A percentile compares a stretch with the other conserved stretches of the same genome.
These are phyloP conservation scores for Elaphurus davidianus DNA, from an alignment of 2,113 vertebrate species.

Conservation along the genomic window DNA sequence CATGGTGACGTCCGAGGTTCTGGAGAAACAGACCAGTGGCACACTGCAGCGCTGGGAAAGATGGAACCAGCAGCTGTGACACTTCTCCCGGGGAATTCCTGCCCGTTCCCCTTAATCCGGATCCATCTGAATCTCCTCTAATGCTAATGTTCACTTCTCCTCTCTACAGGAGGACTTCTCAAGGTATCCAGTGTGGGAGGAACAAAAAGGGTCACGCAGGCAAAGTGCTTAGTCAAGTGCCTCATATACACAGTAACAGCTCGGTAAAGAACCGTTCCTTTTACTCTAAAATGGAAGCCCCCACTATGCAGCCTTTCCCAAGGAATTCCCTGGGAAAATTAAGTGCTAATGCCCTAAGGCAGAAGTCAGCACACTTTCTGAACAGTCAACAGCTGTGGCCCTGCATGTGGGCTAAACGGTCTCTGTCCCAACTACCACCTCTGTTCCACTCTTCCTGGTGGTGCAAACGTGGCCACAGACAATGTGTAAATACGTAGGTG, in stretches of 20 bases:
- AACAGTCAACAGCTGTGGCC: not conserved
- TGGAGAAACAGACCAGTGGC: not conserved
- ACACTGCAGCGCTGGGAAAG: not conserved
- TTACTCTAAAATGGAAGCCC: not conserved
- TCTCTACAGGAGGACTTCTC: not conserved
- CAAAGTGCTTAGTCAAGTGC: not conserved
- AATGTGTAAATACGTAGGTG: not conserved
- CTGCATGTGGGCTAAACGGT: not conserved
- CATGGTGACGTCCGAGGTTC: not conserved
- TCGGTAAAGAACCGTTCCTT: not conserved
- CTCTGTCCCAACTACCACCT: not conserved
- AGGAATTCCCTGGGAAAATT: not conserved
- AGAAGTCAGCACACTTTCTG: not conserved
- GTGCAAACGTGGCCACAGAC: not conserved
- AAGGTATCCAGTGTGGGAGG: not conserved
- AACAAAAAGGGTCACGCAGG: not conserved
- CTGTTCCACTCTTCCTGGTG: not conserved
- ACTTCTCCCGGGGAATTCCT: not conserved
- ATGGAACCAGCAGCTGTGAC: not conserved
- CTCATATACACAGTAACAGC: not conserved
- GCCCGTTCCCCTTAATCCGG: not conserved
- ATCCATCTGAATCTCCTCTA: not conserved
- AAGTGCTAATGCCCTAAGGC: not conserved
- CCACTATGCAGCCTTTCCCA: not conserved
- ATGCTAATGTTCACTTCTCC: not conserved